Percentiles rank a stretch among this genome's conserved stretches.
Evolutionary conservation across 1,140 invertebrate genomes (phyloP).

Genomic region (Panulirus ornatus): DNA sequence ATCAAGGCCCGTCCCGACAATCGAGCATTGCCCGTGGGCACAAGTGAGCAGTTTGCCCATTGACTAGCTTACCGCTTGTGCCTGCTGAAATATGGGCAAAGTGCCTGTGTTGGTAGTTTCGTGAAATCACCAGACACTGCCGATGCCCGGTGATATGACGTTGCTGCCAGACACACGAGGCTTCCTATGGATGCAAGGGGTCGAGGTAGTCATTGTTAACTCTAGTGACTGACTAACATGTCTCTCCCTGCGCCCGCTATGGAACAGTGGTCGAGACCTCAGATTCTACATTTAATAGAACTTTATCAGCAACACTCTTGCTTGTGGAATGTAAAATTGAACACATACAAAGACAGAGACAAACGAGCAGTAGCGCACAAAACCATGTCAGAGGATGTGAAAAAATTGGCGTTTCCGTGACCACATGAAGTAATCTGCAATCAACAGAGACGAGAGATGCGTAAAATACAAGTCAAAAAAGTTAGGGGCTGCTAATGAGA

Average conservation of each 20-base stretch:
- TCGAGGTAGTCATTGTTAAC: background rate
- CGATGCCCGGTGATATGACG: background rate
- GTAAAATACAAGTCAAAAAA: background rate
- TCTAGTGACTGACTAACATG: conserved; percentile 9
- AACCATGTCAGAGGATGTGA: background rate
- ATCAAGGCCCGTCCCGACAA: background rate
- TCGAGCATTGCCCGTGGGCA: background rate
- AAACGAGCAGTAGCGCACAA: background rate
- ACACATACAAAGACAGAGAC: background rate
- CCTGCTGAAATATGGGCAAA: background rate
- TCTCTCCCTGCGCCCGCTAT: conserved; percentile 4
- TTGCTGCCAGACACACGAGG: conserved; percentile 17
- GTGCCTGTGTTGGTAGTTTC: background rate
- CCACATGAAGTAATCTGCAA: background rate
- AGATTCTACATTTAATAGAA: conserved; percentile 18
- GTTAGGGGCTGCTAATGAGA: conserved; percentile 19
- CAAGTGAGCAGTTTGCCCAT: background rate
- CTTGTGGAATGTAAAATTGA: conserved; percentile 19
- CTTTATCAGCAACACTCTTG: conserved; percentile 9
- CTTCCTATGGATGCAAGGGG: background rate
- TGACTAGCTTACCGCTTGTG: no score
- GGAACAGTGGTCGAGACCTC: conserved; percentile 1
- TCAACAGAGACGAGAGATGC: conserved; percentile 14
- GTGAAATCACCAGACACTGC: conserved; percentile 6
- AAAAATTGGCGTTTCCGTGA: background rate